These are phyloP conservation scores for Eurosta solidaginis DNA, from an alignment of 1,140 invertebrate species.

Conservation along the genomic window DNA sequence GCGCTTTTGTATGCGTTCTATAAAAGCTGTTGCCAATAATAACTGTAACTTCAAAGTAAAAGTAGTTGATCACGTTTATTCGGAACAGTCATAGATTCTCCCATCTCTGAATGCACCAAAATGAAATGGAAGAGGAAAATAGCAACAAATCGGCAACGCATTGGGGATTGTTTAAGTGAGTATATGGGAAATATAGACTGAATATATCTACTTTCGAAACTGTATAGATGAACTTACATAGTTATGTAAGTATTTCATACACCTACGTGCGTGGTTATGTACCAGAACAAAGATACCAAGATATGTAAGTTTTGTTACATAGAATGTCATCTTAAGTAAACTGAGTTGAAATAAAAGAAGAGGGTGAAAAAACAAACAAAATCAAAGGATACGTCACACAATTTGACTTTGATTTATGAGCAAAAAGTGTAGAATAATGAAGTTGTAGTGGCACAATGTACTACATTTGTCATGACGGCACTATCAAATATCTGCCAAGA, in stretches of 20 bases:
- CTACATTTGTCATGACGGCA: slow-evolving; percentile 15
- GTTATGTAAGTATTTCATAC: too few relatives aligned
- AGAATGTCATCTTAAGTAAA: slow-evolving; percentile 4
- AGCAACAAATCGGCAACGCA: background rate
- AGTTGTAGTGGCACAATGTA: slow-evolving; percentile 24
- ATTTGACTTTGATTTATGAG: slow-evolving; percentile 33
- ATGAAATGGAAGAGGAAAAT: background rate
- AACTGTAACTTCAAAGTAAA: too few relatives aligned
- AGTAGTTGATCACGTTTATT: too few relatives aligned
- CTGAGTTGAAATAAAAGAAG: background rate
- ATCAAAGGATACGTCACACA: slow-evolving; percentile 30
- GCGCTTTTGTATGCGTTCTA: too few relatives aligned
- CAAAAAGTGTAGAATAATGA: slow-evolving; percentile 32
- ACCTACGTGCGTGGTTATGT: too few relatives aligned
- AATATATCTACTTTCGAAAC: too few relatives aligned
- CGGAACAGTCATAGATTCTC: too few relatives aligned
- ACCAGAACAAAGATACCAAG: background rate
- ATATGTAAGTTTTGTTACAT: background rate
- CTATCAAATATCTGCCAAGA: background rate
- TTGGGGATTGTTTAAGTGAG: background rate
- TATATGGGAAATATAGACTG: background rate
- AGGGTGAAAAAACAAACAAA: background rate
- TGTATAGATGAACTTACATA: too few relatives aligned
- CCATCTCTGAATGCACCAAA: background rate
- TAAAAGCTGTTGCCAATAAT: too few relatives aligned